Evolutionary conservation across 2,888 invertebrate genomes (phyloP).

Genomic region (Linnaemya vulpina): DNA sequence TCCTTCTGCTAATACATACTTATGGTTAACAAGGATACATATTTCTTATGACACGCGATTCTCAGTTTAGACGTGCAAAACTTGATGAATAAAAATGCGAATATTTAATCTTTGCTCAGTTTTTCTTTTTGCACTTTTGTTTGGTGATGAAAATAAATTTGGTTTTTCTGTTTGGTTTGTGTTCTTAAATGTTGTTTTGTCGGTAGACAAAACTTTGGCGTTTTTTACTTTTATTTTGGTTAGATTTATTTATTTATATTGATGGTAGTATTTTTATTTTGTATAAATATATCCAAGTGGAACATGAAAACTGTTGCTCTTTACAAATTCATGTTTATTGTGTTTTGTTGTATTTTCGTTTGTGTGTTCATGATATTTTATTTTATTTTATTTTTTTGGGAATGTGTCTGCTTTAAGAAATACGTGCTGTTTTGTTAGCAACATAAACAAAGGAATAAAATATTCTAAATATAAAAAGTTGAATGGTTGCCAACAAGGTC

Average conservation of each 20-base stretch:
- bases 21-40: neutral
- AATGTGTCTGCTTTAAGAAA: constrained; percentile 55
- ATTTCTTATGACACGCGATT: constrained; percentile 53
- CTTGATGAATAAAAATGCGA: constrained; percentile 43
- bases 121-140: constrained; percentile 12
- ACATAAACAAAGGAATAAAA: constrained; percentile 29
- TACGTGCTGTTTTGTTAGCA: constrained; percentile 67
- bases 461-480: constrained; percentile 57
- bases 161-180: constrained; percentile 33
- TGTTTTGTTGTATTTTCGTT: constrained; percentile 13
- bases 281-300: constrained; percentile 39
- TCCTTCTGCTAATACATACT: constrained; percentile 2
- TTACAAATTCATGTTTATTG: constrained; percentile 13
- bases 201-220: neutral
- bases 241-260: neutral
- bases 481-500: constrained; percentile 74
- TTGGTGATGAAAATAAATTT: constrained; percentile 35
- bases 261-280: constrained; percentile 22
- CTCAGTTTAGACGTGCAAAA: constrained; percentile 39
- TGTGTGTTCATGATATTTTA: neutral
- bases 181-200: neutral
- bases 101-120: constrained; percentile 35
- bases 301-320: constrained; percentile 67
- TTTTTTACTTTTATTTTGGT: constrained; percentile 8
- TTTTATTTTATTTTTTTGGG: constrained; percentile 48